phyloP scores from a whole-genome alignment of 2,888 invertebrate genomes.

The Neoaliturus tenellus region DNA sequence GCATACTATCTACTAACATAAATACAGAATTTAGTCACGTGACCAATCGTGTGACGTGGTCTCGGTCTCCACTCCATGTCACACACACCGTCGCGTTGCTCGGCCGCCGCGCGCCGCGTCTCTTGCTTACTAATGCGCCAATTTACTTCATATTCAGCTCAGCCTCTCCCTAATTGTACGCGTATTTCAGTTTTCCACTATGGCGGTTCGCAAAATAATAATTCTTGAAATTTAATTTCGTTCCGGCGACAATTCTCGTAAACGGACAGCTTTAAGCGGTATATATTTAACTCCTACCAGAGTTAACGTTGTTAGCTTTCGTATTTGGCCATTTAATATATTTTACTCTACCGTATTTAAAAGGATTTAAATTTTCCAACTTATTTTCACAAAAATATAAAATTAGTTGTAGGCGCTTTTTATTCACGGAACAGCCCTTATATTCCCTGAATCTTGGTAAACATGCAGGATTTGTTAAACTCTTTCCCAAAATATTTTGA shows the following conservation, averaged over 20 bases:
- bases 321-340: neutral
- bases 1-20: no score
- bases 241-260: conserved; percentile 22
- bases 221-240: conserved; percentile 38
- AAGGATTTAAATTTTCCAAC: no score
- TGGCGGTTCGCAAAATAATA: conserved; percentile 20
- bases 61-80: neutral
- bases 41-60: neutral
- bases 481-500: no score
- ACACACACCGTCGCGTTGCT: neutral
- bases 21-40: no score
- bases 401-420: no score
- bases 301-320: neutral
- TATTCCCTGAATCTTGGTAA: no score
- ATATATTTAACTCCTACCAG: neutral
- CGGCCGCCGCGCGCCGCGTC: neutral
- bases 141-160: conserved; percentile 42
- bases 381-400: no score
- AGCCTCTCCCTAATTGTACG: conserved; percentile 34
- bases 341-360: no score
- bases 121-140: conserved; percentile 45
- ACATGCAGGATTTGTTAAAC: no score
- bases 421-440: no score
- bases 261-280: conserved; percentile 13
- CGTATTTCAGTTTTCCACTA: conserved; percentile 47